Conservation (phyloP, 1,140 invertebrate genomes). For the Paracyclopina nana region DNA sequence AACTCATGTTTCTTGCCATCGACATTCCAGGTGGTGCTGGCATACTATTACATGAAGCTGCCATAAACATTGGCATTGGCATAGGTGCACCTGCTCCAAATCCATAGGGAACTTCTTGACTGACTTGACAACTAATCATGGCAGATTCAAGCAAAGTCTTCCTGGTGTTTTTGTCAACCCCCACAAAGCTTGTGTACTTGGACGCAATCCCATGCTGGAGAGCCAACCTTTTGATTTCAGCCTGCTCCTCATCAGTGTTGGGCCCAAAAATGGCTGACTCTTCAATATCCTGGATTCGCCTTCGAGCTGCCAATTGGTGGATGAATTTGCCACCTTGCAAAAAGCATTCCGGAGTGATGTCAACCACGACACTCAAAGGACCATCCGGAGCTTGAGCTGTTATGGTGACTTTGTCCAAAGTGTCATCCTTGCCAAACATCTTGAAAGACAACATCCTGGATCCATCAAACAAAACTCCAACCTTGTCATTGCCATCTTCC, state of each 20-base stretch:
- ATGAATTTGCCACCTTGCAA: not conserved
- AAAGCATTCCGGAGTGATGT: constrained; percentile 1
- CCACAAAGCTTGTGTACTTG: not conserved
- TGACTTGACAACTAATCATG: not conserved
- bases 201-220: not conserved
- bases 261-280: not conserved
- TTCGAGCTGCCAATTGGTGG: constrained; percentile 20
- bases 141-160: not conserved
- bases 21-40: no score
- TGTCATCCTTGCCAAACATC: constrained; percentile 10
- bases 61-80: not conserved
- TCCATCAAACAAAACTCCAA: constrained; percentile 20
- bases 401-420: constrained; percentile 9
- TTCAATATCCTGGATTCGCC: constrained; percentile 22
- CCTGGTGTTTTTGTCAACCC: not conserved
- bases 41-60: no score
- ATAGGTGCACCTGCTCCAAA: not conserved
- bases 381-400: constrained; percentile 13
- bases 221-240: not conserved
- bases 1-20: no score
- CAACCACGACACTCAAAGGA: not conserved
- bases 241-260: not conserved
- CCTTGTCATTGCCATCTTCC: constrained; percentile 8
- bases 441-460: constrained; percentile 18
- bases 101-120: constrained; percentile 1